phyloP scores from a whole-genome alignment of 2,888 invertebrate genomes.

The Odontomyia ornata region DNA sequence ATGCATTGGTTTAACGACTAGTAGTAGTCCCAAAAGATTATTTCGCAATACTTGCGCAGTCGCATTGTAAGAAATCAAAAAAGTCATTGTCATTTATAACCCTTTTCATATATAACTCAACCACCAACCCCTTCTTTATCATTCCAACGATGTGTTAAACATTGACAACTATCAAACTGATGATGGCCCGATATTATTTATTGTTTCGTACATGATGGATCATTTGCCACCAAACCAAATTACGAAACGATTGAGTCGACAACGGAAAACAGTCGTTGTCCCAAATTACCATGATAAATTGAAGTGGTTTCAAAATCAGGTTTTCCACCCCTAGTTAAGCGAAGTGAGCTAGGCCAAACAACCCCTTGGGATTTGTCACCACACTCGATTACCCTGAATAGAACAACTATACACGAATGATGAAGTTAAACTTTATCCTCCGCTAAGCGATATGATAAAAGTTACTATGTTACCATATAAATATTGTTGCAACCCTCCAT shows the following conservation, averaged over 20 bases:
- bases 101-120: slow-evolving; percentile 18
- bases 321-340: slow-evolving; percentile 5
- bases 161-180: slow-evolving; percentile 41
- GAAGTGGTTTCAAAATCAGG: slow-evolving; percentile 48
- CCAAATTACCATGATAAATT: slow-evolving; percentile 55
- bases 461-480: slow-evolving; percentile 20
- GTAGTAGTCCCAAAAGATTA: too few relatives aligned
- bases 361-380: slow-evolving; percentile 41
- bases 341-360: background rate
- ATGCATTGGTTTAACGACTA: too few relatives aligned
- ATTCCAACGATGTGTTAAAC: slow-evolving; percentile 18
- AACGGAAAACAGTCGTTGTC: slow-evolving; percentile 50
- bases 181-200: slow-evolving; percentile 1
- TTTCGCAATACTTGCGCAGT: too few relatives aligned
- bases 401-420: slow-evolving; percentile 17
- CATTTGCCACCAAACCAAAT: slow-evolving; percentile 50
- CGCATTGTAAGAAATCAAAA: background rate
- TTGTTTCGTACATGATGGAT: slow-evolving; percentile 38
- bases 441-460: slow-evolving; percentile 38
- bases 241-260: slow-evolving; percentile 55
- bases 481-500: slow-evolving; percentile 25
- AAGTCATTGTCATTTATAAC: slow-evolving; percentile 20
- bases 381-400: slow-evolving; percentile 39
- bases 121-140: background rate
- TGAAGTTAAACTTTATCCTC: slow-evolving; percentile 39